Evolutionary conservation across 2,113 vertebrate species (phyloP).

Genomic region (Triplophysa rosa): DNA sequence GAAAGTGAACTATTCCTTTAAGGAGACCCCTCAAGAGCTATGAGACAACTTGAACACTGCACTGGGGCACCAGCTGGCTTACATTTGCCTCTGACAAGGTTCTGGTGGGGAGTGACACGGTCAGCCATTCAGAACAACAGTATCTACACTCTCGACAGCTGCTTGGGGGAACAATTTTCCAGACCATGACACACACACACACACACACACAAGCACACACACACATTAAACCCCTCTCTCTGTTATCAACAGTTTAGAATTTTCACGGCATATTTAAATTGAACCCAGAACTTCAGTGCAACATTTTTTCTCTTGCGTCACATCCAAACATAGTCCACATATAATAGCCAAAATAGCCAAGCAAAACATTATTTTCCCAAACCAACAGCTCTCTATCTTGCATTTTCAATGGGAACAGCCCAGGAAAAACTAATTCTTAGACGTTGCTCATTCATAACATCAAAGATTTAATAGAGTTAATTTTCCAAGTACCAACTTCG

Average conservation of each 20-base stretch:
- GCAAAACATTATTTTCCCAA: not conserved
- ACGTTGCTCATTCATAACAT: not conserved
- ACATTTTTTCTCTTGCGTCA: not conserved
- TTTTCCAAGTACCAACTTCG: too few species aligned
- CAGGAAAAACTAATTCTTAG: not conserved
- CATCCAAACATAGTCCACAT: not conserved
- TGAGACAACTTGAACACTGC: too few species aligned
- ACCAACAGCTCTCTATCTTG: not conserved
- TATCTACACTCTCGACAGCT: conserved; percentile 27
- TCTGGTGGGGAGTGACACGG: conserved; percentile 9
- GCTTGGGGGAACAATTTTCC: not conserved
- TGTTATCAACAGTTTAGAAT: not conserved
- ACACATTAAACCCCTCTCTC: not conserved
- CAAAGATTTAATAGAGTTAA: not conserved
- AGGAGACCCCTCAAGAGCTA: too few species aligned
- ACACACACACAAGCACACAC: not conserved
- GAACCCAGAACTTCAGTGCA: not conserved
- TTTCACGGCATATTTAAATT: not conserved
- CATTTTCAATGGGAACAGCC: not conserved
- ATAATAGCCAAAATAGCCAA: not conserved
- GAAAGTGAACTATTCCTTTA: too few species aligned
- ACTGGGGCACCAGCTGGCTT: conserved; percentile 5
- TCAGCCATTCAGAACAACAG: not conserved
- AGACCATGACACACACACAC: conserved; percentile 1
- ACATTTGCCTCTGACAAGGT: conserved; percentile 11